phyloP scores from a whole-genome alignment of 2,113 vertebrate genomes.

The Psittacus erithacus region DNA sequence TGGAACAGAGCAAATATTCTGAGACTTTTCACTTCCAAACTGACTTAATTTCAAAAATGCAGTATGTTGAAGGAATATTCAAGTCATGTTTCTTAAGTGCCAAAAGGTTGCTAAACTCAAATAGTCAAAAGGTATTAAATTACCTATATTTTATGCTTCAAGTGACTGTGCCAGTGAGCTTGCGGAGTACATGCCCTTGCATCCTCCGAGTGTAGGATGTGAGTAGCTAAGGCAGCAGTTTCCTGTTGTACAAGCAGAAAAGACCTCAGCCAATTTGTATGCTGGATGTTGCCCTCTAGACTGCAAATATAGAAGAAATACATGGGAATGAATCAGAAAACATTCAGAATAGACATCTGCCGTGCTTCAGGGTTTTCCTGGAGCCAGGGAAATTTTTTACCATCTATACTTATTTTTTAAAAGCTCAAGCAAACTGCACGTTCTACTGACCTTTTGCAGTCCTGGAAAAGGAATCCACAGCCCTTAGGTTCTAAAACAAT shows the following conservation, averaged over 20 bases:
- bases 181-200: not conserved
- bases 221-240: not conserved
- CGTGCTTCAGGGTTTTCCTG: not conserved
- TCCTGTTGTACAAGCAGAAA: not conserved
- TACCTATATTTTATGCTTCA: not conserved
- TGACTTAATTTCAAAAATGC: not conserved
- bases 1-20: not conserved
- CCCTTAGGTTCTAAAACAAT: not conserved
- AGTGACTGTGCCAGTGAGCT: not conserved
- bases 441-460: not conserved
- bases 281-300: not conserved
- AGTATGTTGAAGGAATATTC: not conserved
- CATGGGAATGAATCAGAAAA: not conserved
- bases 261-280: not conserved
- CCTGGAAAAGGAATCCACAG: not conserved
- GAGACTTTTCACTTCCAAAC: not conserved
- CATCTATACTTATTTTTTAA: not conserved
- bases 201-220: not conserved
- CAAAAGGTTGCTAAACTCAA: not conserved
- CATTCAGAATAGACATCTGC: not conserved
- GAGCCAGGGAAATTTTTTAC: not conserved
- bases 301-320: not conserved
- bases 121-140: not conserved
- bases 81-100: not conserved
- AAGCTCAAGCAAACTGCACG: not conserved